Conservation (phyloP, 2,113 vertebrate species). For the Caretta caretta region DNA sequence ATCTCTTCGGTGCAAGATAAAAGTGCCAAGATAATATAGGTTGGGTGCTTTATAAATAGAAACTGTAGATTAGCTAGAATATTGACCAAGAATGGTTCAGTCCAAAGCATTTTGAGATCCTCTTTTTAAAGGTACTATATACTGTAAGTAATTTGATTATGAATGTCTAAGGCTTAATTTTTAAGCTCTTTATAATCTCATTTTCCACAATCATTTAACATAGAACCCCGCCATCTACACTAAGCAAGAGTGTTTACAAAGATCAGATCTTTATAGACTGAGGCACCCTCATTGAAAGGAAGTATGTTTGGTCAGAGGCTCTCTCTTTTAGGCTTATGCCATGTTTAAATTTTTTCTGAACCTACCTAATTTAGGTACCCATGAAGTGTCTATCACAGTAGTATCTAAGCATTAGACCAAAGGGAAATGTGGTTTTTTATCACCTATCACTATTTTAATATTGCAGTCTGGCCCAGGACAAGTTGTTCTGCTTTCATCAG, state of each 20-base stretch:
- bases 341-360: not conserved
- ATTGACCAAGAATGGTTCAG: not conserved
- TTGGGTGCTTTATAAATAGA: not conserved
- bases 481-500: not conserved
- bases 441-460: not conserved
- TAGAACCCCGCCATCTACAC: not conserved
- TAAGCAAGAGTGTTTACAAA: not conserved
- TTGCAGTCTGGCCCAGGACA: accelerated
- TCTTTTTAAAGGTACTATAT: not conserved
- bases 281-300: not conserved
- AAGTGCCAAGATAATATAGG: accelerated
- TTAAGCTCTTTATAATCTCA: not conserved
- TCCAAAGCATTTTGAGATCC: not conserved
- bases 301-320: not conserved
- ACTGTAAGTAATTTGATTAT: not conserved
- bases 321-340: not conserved
- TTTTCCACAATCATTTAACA: not conserved
- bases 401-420: not conserved
- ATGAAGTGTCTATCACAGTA: not conserved
- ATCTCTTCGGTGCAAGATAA: not conserved
- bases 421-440: not conserved
- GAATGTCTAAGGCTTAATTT: not conserved
- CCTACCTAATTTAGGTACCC: not conserved
- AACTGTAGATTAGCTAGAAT: not conserved
- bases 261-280: not conserved